These are phyloP conservation scores for Pontoporia blainvillei DNA, from an alignment of 2,113 vertebrate genomes.

Conservation along the genomic window DNA sequence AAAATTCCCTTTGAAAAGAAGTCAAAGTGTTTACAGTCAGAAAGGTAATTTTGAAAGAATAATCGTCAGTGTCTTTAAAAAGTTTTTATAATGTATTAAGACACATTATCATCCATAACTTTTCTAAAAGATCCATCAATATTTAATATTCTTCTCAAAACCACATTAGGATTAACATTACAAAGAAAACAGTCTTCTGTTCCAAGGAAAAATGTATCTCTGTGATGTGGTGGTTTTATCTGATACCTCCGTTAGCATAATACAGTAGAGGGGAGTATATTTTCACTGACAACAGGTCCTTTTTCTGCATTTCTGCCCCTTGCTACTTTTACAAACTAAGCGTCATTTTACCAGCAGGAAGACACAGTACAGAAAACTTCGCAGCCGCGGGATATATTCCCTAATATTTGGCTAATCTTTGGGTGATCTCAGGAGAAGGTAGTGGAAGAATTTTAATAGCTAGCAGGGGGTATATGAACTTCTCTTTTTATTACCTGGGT, in stretches of 20 bases:
- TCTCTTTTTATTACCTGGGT: not conserved
- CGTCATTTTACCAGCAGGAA: conserved; percentile 24
- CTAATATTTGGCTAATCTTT: conserved; percentile 39
- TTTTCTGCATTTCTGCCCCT: not conserved
- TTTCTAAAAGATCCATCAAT: conserved; percentile 57
- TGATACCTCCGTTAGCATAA: not conserved
- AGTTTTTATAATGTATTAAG: conserved; percentile 41
- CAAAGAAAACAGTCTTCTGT: conserved; percentile 55
- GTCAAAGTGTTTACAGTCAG: not conserved
- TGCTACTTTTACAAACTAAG: conserved; percentile 12
- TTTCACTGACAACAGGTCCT: not conserved
- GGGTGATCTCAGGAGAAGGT: conserved; percentile 8
- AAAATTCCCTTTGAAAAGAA: not conserved
- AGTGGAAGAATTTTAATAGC: not conserved
- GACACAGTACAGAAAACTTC: not conserved
- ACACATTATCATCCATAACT: conserved; percentile 23
- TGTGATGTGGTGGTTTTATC: not conserved
- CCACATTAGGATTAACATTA: conserved; percentile 34
- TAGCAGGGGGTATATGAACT: not conserved
- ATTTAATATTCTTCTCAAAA: conserved; percentile 64
- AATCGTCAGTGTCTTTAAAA: conserved; percentile 28
- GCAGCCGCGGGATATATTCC: not conserved
- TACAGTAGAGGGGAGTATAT: not conserved
- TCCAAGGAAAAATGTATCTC: not conserved
- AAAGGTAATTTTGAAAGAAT: conserved; percentile 27